Evolutionary conservation across 2,888 invertebrate genomes (phyloP), one percentile per base, ranked within the genome.

Genomic region (Bombyx huttoni): DNA sequence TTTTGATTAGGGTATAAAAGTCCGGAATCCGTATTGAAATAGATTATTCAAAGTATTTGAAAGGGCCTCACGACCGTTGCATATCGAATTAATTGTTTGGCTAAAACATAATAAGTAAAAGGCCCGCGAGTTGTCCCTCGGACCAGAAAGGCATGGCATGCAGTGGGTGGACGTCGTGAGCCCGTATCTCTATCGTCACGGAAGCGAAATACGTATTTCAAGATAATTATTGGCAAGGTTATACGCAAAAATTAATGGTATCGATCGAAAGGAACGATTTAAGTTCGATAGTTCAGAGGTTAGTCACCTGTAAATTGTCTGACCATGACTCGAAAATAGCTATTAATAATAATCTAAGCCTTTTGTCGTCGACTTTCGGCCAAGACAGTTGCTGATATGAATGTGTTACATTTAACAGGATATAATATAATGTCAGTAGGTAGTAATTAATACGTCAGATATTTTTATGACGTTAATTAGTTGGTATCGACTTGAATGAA

Each of bases 271-370:
- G 71, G 70, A 61, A 63, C 60, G 63, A 67, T 68, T 64, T 57
- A 58, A 24, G 24, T 24, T 53, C 54, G 49, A 60, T 61, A 67
- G 80, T 75, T 78, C 81, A 79, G 69, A 75, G 81, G 82, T 81
- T 70, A 70, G 68, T 80, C 70, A 78, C 77, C 76, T 62, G 63
- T 59, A 64, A 63, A 64, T 58, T 59, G 54, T 56, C 52, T 64
- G 71, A 58, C 69, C 73, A 63, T 73, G 75, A 66, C 58, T 67
- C 53, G 59, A 54, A 61, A 60, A 56, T 55, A 50, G 53, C 63
- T 56, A 68, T 71, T 68, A 64, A 67, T 67, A 69, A 65, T 65
- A 70, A 75, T 73, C 67, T 67, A 56, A 59, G 53, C 49, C 60
- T 64, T 67, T 73, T 75, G 68, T 70, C 60, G 63, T 67, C 67